A percentile compares a stretch with the other conserved stretches of the same genome.
These are phyloP conservation scores for Cyprinodon variegatus DNA, from an alignment of 2,113 vertebrate species.

Conservation along the genomic window DNA sequence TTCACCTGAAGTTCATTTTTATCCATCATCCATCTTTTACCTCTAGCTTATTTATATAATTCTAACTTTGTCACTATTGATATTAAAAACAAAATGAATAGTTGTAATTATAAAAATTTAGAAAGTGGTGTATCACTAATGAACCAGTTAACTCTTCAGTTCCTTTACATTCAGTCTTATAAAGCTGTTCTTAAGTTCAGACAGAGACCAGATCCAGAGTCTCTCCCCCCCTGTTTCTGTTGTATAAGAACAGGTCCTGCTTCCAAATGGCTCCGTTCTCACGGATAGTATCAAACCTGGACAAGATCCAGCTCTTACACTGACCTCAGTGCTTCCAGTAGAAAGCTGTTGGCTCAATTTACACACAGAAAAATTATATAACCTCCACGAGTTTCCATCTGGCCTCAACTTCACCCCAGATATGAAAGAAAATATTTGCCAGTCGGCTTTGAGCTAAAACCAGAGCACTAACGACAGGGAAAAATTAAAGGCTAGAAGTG, in stretches of 20 bases:
- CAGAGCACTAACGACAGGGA: background rate
- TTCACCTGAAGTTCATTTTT: background rate
- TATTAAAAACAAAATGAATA: background rate
- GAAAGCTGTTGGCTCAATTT: conserved; percentile 3
- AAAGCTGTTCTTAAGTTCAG: background rate
- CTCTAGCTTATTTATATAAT: background rate
- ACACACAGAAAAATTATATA: conserved; percentile 18
- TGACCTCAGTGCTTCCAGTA: background rate
- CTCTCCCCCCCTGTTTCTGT: conserved; percentile 15
- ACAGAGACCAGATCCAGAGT: background rate
- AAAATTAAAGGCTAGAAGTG: background rate
- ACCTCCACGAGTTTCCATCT: conserved; percentile 1
- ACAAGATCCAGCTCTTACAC: conserved; percentile 1
- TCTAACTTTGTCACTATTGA: no score
- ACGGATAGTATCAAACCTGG: conserved; percentile 20
- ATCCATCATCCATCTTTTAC: background rate
- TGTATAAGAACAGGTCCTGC: background rate
- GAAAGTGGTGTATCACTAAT: background rate
- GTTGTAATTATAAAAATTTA: no score
- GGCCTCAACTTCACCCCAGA: background rate
- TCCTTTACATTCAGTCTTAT: no score
- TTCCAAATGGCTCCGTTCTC: conserved; percentile 1
- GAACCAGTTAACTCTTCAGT: background rate
- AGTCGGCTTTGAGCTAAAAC: background rate
- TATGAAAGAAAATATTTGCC: background rate